A percentile compares a stretch with the other conserved stretches of the same genome.
phyloP scores from a whole-genome alignment of 1,140 invertebrate species.

The Odontomachus brunneus region DNA sequence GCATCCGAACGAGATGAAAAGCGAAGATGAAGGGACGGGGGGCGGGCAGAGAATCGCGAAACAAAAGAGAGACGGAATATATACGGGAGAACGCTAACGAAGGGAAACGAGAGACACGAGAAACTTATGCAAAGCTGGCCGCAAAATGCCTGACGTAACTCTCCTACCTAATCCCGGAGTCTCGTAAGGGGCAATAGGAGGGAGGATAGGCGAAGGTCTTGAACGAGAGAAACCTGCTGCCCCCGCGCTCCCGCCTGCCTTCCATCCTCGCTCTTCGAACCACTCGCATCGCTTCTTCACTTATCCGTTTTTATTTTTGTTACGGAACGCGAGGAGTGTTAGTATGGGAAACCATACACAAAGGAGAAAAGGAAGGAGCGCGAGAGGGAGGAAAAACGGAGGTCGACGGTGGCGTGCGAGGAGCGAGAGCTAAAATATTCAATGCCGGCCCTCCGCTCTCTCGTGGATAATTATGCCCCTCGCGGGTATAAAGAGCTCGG shows the following conservation, averaged over 20 bases:
- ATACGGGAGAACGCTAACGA: constrained; percentile 32
- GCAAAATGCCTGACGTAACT: constrained; percentile 79
- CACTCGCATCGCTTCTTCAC: constrained; percentile 11
- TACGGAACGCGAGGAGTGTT: constrained; percentile 30
- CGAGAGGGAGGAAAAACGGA: constrained; percentile 24
- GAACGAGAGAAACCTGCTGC: constrained; percentile 49
- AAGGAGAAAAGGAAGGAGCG: not conserved
- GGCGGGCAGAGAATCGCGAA: not conserved
- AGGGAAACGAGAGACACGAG: constrained; percentile 35
- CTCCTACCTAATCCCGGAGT: constrained; percentile 76
- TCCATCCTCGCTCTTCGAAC: constrained; percentile 39
- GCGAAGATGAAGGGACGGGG: constrained; percentile 19
- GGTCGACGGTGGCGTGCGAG: constrained; percentile 16
- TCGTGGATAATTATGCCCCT: constrained; percentile 78
- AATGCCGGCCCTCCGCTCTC: constrained; percentile 69
- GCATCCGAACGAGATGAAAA: constrained; percentile 21
- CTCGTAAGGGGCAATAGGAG: constrained; percentile 37
- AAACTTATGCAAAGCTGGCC: constrained; percentile 80
- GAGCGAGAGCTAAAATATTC: constrained; percentile 76
- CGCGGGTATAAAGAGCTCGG: constrained; percentile 72
- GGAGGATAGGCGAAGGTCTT: constrained; percentile 18
- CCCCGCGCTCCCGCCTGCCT: constrained; percentile 48
- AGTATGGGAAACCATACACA: constrained; percentile 12
- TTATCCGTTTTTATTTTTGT: constrained; percentile 66
- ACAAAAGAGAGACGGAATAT: constrained; percentile 30